A percentile compares a stretch with the other conserved stretches of the same genome.
Evolutionary conservation across 92 coral and sea anemone species (phyloP).

Genomic region (Zoanthus gigantus): DNA sequence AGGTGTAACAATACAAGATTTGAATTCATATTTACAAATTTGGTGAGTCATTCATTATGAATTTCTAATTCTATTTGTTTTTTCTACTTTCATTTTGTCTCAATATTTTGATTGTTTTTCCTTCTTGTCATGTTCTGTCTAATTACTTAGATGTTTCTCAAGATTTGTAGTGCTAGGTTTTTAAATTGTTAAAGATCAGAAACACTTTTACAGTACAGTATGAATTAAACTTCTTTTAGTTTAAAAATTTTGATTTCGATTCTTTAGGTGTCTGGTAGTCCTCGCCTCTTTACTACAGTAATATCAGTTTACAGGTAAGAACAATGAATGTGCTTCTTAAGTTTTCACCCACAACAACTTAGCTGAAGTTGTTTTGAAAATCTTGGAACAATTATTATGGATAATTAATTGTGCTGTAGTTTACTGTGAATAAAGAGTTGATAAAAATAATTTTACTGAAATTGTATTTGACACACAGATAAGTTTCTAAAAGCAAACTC

Average conservation of each 20-base stretch:
- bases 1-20: constrained; percentile 98
- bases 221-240: neutral
- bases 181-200: no score
- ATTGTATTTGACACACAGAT: no score
- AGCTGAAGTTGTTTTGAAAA: no score
- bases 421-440: no score
- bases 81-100: neutral
- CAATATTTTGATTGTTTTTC: neutral
- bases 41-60: constrained; percentile 64
- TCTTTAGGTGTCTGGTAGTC: constrained; percentile 95
- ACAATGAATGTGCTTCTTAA: no score
- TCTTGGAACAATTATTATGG: no score
- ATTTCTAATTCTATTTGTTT: neutral
- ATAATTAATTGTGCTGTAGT: no score
- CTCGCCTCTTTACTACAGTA: constrained; percentile 94
- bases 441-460: no score
- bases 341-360: no score
- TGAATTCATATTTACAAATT: constrained; percentile 96
- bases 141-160: no score
- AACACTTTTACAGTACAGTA: neutral
- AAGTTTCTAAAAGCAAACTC: no score
- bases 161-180: no score
- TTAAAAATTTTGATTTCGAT: neutral
- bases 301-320: constrained; percentile 89
- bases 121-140: neutral